Base-by-base conservation (phyloP, 2,888 invertebrate genomes). In the Athripsodes cinereus region DNA sequence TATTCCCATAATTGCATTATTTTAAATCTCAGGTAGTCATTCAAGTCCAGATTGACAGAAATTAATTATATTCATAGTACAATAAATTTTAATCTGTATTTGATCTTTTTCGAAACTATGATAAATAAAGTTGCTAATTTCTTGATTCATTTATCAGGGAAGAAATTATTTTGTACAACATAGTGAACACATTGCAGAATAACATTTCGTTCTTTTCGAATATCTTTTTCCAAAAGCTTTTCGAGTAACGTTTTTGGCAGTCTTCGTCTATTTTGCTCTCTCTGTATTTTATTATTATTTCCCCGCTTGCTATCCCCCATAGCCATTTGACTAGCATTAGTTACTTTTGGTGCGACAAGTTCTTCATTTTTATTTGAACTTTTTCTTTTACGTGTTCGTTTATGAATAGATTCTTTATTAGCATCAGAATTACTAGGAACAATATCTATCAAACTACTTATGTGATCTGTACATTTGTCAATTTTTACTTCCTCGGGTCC, bases 141-240 rank as follows among this genome's bases (percentile, higher is more conserved):
- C n/a, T n/a, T n/a, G n/a, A n/a, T n/a, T n/a, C n/a, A n/a, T n/a
- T n/a, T n/a, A n/a, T n/a, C n/a, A n/a, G n/a, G n/a, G 74, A 92
- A 91, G 71, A 86, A 93, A 66, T 91, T 85, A 66, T 88, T 87
- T 63, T 85, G 80, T 26, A 88, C 84, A 52, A 93, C 84, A 75
- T 85, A 84, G 65, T 89, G 84, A 34, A 95, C 83, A 75, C 94
- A 95, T 70, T 96, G 95, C 26, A 93, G 78, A 52, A 96, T 79
- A 50, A 90, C 78, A 73, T 95, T 96, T 54, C 95, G 79, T 73
- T 96, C 96, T 66, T 90, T 88, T 62, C 85, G 79, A 65, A 96
- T 91, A 70, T 94, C 91, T 58, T 81, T 80, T 52, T 82, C 83
- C 56, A 96, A 74, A 22, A 96, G 72, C 69, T 84, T 87, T 66